These are phyloP conservation scores for Prinia subflava DNA, from an alignment of 2,113 vertebrate genomes.

Conservation along the genomic window DNA sequence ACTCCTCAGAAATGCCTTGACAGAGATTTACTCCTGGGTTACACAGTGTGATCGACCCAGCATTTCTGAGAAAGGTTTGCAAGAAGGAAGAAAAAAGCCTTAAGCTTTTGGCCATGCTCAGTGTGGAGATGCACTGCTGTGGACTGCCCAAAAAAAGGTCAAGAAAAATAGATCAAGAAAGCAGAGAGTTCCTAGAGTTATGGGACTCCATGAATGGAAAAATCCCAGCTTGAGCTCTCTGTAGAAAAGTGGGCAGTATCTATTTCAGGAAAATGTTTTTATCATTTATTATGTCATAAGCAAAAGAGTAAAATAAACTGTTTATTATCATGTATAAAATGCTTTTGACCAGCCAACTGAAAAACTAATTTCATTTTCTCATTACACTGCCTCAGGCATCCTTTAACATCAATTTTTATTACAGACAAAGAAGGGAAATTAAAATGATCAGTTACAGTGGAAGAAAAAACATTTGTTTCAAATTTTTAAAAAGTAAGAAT, in stretches of 20 bases:
- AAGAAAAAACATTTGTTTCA: conserved; percentile 79
- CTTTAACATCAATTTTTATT: conserved; percentile 98
- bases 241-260: conserved; percentile 42
- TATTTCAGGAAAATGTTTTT: conserved; percentile 74
- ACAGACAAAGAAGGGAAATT: conserved; percentile 93
- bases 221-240: background rate
- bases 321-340: conserved; percentile 99
- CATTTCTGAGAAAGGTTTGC: background rate
- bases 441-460: conserved; percentile 85
- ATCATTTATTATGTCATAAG: conserved; percentile 81
- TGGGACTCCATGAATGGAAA: background rate
- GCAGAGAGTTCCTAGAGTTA: background rate
- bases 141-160: background rate
- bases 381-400: conserved; percentile 91
- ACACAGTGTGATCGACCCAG: background rate
- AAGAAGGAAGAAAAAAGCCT: background rate
- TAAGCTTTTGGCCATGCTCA: background rate
- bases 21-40: background rate
- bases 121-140: background rate
- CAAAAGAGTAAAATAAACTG: conserved; percentile 91
- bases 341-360: conserved; percentile 99
- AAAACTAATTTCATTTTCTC: conserved; percentile 99
- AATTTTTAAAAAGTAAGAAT: conserved; percentile 79
- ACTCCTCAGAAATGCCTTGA: background rate
- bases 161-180: background rate